A percentile compares a stretch with the other conserved stretches of the same genome.
These are phyloP conservation scores for Enoplolaimus lenunculus DNA, from an alignment of 2,888 invertebrate genomes.

Conservation along the genomic window DNA sequence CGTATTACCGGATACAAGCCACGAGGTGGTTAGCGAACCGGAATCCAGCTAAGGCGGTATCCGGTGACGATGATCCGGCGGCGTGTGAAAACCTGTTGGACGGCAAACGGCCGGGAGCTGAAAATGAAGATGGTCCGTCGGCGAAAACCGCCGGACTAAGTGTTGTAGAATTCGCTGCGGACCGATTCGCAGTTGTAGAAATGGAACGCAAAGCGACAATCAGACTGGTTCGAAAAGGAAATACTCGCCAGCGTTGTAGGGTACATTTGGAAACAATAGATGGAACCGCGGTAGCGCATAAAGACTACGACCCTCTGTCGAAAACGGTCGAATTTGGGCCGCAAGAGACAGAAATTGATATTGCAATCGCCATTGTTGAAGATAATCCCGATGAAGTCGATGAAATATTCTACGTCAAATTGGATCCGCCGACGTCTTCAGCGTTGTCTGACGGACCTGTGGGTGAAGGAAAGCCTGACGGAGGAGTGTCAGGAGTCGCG, in stretches of 20 bases:
- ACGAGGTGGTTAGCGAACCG: constrained; percentile 34
- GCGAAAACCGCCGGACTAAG: not conserved
- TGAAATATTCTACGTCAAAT: constrained; percentile 51
- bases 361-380: constrained; percentile 48
- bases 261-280: constrained; percentile 48
- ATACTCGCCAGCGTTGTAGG: not conserved
- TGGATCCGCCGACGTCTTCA: constrained; percentile 35
- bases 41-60: not conserved
- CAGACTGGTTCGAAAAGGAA: not conserved
- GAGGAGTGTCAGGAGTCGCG: not conserved
- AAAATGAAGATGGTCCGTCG: not conserved
- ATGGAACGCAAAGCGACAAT: constrained; percentile 6
- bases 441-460: too few relatives aligned
- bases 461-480: too few relatives aligned
- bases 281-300: constrained; percentile 48
- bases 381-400: constrained; percentile 53
- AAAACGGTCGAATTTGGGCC: constrained; percentile 47
- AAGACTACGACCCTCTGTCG: constrained; percentile 49
- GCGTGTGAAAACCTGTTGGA: not conserved
- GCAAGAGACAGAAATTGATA: constrained; percentile 45
- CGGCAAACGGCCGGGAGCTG: not conserved
- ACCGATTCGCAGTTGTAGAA: constrained; percentile 4
- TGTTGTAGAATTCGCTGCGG: constrained; percentile 30
- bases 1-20: constrained; percentile 52
- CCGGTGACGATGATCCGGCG: not conserved